These are phyloP conservation scores for Megastigmus dorsalis DNA, from an alignment of 2,888 invertebrate genomes.

Conservation along the genomic window DNA sequence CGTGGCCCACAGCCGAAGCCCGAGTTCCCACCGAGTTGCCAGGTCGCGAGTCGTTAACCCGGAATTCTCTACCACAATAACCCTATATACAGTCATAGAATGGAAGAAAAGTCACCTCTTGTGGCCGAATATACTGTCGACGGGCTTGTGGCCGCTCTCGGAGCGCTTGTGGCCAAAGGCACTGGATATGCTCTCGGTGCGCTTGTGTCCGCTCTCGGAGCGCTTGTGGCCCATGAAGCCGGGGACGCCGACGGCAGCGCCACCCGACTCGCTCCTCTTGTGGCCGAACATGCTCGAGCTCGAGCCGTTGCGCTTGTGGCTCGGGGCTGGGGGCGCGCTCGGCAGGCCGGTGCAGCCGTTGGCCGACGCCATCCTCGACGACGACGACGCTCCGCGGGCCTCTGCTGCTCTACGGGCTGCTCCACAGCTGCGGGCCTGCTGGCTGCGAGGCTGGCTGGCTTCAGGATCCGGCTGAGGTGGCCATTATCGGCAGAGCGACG, in stretches of 20 bases:
- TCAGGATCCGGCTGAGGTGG: neutral
- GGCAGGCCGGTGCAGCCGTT: constrained; percentile 66
- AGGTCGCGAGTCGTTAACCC: too few species aligned
- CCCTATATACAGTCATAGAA: too few species aligned
- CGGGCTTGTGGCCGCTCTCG: constrained; percentile 69
- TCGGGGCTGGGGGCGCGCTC: constrained; percentile 63
- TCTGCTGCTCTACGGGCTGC: neutral
- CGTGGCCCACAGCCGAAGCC: too few species aligned
- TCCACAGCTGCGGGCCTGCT: neutral
- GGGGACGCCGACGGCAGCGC: constrained; percentile 65
- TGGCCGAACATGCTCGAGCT: constrained; percentile 70
- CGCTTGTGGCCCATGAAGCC: constrained; percentile 69
- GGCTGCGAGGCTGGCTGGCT: neutral
- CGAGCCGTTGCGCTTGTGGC: too few species aligned
- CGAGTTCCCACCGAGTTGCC: too few species aligned
- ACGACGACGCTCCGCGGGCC: neutral
- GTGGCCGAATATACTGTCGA: constrained; percentile 69
- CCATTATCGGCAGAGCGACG: neutral
- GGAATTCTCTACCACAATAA: too few species aligned
- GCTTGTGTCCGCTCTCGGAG: constrained; percentile 70
- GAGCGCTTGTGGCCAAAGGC: constrained; percentile 71
- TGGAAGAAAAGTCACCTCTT: constrained; percentile 69
- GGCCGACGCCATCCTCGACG: constrained; percentile 18
- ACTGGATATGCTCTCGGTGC: constrained; percentile 72
- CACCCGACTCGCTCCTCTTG: constrained; percentile 68